Base-by-base conservation (phyloP, 2,888 invertebrate genomes). In the Oscheius sp. region DNA sequence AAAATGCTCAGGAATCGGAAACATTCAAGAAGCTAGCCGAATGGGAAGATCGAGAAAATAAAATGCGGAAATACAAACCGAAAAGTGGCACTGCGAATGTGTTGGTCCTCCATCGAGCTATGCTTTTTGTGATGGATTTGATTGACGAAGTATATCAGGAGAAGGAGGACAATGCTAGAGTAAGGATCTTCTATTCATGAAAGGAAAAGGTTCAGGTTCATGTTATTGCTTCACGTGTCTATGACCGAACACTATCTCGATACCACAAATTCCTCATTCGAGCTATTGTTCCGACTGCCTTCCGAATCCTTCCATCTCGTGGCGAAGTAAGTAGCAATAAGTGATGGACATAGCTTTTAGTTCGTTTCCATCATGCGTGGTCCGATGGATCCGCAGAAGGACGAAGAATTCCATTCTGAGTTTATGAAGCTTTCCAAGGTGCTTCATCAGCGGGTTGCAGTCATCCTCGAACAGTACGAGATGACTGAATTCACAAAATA, bases 71-170 rank as follows among this genome's bases (percentile, higher is more conserved):
- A 20, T 33, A 55, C 23, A n/a, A 29, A 34, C 37, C 55, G 34
- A 55, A 55, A 37, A 55, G 55, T 23, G 55, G 55, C 29, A 55
- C 55, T 1, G 55, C 34, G 2, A 55, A 55, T 33, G 55, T 55
- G 20, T 31, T 55, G 33, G 17, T 55, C 3, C 37, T 55, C 12
- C 55, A 55, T 31, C 27, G 55, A 37, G 34, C 55, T 20, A 27
- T 52, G 15, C 29, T 29, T 10, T 52, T 52, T 29, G 29, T 52
- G n/a, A 52, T 52, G 10, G 33, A 29, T 15, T 23, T 55, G 4
- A 55, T 55, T 33, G 17, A 55, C 34, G 55, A 29, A 15, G 55
- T 55, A 17, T 55, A 55, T 23, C 17, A 29, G 3, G 55, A 55
- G 20, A 6, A 55, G 12, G 20, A 33, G 20, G 34, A 33, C 20